Percentiles rank a stretch among this genome's conserved stretches.
These are phyloP conservation scores for Spilogale gracilis DNA, from an alignment of 2,113 vertebrate species.

Conservation along the genomic window DNA sequence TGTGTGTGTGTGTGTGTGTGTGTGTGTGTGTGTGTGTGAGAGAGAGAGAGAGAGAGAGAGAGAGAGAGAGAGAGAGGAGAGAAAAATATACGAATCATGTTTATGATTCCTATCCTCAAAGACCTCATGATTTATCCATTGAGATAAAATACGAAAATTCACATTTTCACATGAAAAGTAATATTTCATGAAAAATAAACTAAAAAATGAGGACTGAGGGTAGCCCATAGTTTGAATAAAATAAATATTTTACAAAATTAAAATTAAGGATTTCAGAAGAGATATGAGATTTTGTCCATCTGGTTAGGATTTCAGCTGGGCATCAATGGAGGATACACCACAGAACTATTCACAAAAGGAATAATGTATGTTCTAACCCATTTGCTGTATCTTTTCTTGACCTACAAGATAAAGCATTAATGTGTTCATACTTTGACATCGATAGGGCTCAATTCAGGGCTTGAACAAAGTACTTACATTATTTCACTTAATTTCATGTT, in stretches of 20 bases:
- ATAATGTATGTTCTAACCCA: not conserved
- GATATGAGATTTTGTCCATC: not conserved
- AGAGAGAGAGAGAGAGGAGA: too few relatives aligned
- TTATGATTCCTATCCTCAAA: not conserved
- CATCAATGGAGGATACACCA: not conserved
- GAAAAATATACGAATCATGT: not conserved
- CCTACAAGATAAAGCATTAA: not conserved
- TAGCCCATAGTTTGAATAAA: not conserved
- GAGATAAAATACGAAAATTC: not conserved
- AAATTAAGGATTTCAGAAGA: not conserved
- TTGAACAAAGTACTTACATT: constrained; percentile 9
- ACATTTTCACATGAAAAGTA: constrained; percentile 18
- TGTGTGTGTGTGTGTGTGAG: not conserved
- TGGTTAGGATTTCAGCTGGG: not conserved
- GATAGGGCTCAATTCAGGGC: not conserved
- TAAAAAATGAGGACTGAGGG: not conserved
- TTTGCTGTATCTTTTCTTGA: constrained; percentile 6
- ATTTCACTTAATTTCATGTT: constrained; percentile 35
- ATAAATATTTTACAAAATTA: not conserved
- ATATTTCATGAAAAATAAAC: not conserved
- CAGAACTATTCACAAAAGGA: not conserved
- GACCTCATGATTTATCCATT: not conserved
- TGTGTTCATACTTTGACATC: not conserved
- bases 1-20: not conserved
- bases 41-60: too few relatives aligned